Evolutionary conservation across 2,797 vertebrate genomes (phyloP), one percentile per base, ranked within the genome.

Genomic region (Miichthys miiuy): DNA sequence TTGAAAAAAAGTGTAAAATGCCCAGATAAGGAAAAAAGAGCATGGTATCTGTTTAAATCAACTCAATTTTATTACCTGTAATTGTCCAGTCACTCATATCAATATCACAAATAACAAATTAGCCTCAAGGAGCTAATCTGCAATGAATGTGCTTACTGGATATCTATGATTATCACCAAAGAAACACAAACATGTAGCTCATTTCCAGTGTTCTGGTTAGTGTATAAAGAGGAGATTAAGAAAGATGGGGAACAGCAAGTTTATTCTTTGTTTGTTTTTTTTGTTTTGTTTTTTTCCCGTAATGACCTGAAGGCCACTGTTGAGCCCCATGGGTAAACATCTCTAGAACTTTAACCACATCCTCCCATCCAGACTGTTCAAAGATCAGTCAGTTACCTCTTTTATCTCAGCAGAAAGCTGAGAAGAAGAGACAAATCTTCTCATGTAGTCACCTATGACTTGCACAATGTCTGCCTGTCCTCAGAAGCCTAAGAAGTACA

Each of bases 321-420:
- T 78, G 66, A 73, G 55, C 58, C 55, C 68, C 71, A 10, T 0
- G 25, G 46, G 67, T 62, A 81, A 65, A 50, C 51, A 60, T 75
- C 68, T 68, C 74, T 69, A 64, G 27, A 85, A 63, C 68, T 56
- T 6, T 66, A 23, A 64, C 18, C 25, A n/a, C 57, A 42, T 68
- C 41, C 34, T 67, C 2, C 25, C 14, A 21, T 50, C 16, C 65
- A 34, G 64, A 20, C 55, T 17, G 70, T 63, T 70, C 57, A 77
- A 56, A 46, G 13, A 56, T 69, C 65, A 77, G 48, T 50, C 72
- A 68, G 63, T 67, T 57, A 75, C 70, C 57, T 76, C 66, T 83
- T 56, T 58, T 54, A 60, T 72, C 44, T 69, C 41, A 56, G 64
- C 75, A 63, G 68, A 51, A 50, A 70, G 56, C 44, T 69, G 20